Conservation (phyloP, 2,113 vertebrate genomes). For the Lasiurus borealis region DNA sequence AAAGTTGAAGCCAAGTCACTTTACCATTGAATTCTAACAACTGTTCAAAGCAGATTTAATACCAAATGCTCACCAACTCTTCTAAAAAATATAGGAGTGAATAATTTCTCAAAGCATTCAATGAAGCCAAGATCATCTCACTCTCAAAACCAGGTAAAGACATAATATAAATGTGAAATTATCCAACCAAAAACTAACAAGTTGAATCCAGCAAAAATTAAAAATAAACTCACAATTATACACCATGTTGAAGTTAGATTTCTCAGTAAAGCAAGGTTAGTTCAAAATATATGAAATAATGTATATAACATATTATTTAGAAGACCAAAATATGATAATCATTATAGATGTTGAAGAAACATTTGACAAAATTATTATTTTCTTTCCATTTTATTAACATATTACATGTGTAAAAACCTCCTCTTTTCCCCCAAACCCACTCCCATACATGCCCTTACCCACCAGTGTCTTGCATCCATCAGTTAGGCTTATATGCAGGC, state of each 20-base stretch:
- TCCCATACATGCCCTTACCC: too few relatives aligned
- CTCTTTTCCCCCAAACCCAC: too few relatives aligned
- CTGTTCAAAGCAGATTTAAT: background rate
- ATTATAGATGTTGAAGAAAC: background rate
- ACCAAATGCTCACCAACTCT: background rate
- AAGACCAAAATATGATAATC: background rate
- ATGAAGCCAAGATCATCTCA: background rate
- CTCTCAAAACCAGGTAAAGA: background rate
- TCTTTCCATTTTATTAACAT: too few relatives aligned
- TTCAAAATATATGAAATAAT: constrained; percentile 27
- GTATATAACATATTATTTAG: background rate
- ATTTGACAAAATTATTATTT: background rate
- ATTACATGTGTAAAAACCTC: too few relatives aligned
- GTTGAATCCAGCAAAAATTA: background rate
- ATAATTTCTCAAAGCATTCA: background rate
- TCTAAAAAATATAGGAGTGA: background rate
- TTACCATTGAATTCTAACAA: background rate
- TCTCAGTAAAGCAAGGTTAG: background rate
- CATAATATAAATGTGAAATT: background rate
- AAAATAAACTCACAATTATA: background rate
- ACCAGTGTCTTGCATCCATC: too few relatives aligned
- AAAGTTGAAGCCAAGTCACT: background rate
- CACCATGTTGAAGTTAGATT: background rate
- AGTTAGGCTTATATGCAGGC: too few relatives aligned
- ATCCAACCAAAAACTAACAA: constrained; percentile 1